Evolutionary conservation across 2,797 vertebrate species (phyloP).

Genomic region (Oreonectes daqikongensis): DNA sequence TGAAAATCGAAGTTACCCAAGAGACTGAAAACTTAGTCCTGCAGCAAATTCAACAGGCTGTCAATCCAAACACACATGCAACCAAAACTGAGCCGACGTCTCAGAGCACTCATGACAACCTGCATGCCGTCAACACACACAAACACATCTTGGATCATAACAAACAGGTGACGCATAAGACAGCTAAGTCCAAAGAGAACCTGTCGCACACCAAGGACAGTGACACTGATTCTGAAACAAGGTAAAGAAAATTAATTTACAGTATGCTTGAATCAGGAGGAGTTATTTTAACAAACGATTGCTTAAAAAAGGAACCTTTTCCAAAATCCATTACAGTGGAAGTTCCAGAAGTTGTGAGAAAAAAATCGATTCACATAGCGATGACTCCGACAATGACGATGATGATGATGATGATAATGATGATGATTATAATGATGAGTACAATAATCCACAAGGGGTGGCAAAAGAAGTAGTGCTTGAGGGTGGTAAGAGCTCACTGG

Average conservation of each 20-base stretch:
- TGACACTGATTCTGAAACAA: constrained; percentile 47
- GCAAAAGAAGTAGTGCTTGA: constrained; percentile 54
- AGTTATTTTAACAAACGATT: not conserved
- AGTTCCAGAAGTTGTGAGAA: constrained; percentile 55
- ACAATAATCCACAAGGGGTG: constrained; percentile 16
- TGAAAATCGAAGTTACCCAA: constrained; percentile 75
- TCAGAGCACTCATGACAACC: constrained; percentile 2
- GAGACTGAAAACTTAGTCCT: constrained; percentile 73
- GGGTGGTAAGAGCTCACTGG: constrained; percentile 65
- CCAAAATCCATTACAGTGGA: constrained; percentile 53
- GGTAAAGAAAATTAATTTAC: constrained; percentile 44
- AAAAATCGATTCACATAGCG: constrained; percentile 39
- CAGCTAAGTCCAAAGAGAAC: constrained; percentile 1
- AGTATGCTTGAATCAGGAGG: not conserved
- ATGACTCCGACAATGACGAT: constrained; percentile 48
- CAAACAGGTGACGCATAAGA: constrained; percentile 6
- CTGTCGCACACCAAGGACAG: constrained; percentile 4
- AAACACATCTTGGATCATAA: not conserved
- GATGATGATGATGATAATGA: constrained; percentile 25
- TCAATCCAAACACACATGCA: constrained; percentile 48
- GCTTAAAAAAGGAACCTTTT: not conserved
- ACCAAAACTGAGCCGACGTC: not conserved
- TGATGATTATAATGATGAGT: constrained; percentile 25
- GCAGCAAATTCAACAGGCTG: constrained; percentile 67
- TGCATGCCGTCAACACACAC: not conserved